Conservation (phyloP, 2,888 invertebrate species). For the Agrenia bidenticulata region DNA sequence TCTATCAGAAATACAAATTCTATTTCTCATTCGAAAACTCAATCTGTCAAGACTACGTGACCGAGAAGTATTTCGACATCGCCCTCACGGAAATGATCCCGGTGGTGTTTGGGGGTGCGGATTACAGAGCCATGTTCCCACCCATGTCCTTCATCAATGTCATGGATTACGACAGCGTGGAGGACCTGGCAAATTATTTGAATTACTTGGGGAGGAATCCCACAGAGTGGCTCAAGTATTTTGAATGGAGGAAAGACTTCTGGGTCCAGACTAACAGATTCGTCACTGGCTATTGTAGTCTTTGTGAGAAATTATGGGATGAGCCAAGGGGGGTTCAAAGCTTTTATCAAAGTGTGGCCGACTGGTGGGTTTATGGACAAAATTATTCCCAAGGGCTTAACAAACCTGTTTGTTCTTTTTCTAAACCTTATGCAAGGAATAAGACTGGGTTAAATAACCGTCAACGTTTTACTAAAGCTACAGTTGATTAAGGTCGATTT, state of each 20-base stretch:
- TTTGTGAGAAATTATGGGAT: slow-evolving; percentile 40
- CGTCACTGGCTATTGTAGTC: slow-evolving; percentile 42
- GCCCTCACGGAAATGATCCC: slow-evolving; percentile 46
- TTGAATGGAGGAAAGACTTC: slow-evolving; percentile 42
- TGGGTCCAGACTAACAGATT: slow-evolving; percentile 34
- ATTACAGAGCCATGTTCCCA: slow-evolving; percentile 54
- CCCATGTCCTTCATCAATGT: slow-evolving; percentile 55
- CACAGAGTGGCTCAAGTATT: slow-evolving; percentile 42
- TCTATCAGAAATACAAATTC: slow-evolving; percentile 13
- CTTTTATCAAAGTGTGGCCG: too few species aligned
- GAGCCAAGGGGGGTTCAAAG: too few species aligned
- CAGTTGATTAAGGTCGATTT: too few species aligned
- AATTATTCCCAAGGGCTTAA: too few species aligned
- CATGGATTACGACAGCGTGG: slow-evolving; percentile 52
- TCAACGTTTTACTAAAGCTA: too few species aligned
- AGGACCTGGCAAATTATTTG: slow-evolving; percentile 53
- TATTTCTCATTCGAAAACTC: slow-evolving; percentile 54
- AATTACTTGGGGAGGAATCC: slow-evolving; percentile 48
- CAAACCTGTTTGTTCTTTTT: too few species aligned
- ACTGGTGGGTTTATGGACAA: too few species aligned
- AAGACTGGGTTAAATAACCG: too few species aligned
- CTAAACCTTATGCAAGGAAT: too few species aligned
- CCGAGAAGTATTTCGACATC: slow-evolving; percentile 53
- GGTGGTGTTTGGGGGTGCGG: slow-evolving; percentile 54
- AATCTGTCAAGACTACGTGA: slow-evolving; percentile 53